Evolutionary conservation across 2,888 invertebrate genomes (phyloP).

Genomic region (Tetramorium bicarinatum): DNA sequence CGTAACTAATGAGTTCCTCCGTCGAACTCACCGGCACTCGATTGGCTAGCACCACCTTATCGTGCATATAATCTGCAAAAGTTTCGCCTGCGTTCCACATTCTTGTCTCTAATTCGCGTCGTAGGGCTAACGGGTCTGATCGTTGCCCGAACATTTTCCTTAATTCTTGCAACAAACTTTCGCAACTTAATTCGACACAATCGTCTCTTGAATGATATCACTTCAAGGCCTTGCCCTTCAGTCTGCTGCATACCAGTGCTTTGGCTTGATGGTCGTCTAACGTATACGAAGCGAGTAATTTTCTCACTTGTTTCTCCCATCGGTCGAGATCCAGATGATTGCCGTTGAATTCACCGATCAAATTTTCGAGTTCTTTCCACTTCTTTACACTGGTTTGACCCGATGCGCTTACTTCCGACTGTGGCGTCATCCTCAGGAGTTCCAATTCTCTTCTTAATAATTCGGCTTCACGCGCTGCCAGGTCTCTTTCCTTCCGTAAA

Average conservation of each 20-base stretch:
- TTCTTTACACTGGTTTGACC: neutral
- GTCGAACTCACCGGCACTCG: neutral
- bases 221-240: slow-evolving; percentile 42
- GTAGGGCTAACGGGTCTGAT: slow-evolving; percentile 25
- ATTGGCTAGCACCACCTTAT: slow-evolving; percentile 58
- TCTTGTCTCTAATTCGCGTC: slow-evolving; percentile 57
- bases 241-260: slow-evolving; percentile 22
- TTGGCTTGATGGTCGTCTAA: slow-evolving; percentile 7
- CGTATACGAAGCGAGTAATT: neutral
- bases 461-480: neutral
- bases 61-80: slow-evolving; percentile 58
- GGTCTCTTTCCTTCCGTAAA: neutral
- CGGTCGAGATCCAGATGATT: neutral
- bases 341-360: neutral
- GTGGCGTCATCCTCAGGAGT: neutral
- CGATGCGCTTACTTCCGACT: neutral
- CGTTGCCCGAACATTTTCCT: slow-evolving; percentile 50
- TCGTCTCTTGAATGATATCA: slow-evolving; percentile 60
- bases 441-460: neutral
- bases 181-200: slow-evolving; percentile 39
- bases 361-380: neutral
- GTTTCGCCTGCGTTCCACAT: slow-evolving; percentile 55
- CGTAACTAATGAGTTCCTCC: slow-evolving; percentile 37
- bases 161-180: slow-evolving; percentile 34
- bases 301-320: neutral